Conservation (phyloP, 2,888 invertebrate species). For the Lobophora halterata region DNA sequence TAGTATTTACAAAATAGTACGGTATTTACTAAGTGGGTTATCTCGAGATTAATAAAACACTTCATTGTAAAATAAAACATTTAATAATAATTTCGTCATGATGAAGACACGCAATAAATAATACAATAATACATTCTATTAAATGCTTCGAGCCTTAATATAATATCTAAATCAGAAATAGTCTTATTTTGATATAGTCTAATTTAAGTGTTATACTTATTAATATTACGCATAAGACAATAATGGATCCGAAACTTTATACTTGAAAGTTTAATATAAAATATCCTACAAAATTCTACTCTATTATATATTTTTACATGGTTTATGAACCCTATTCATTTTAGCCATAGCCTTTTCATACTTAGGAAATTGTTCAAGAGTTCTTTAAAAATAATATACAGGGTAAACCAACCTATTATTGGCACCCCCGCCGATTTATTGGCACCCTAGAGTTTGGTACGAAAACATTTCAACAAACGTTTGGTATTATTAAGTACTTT, state of each 20-base stretch:
- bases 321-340: too few relatives aligned
- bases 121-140: constrained; percentile 18
- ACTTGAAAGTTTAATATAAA: constrained; percentile 11
- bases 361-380: too few relatives aligned
- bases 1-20: too few relatives aligned
- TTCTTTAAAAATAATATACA: too few relatives aligned
- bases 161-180: constrained; percentile 25
- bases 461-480: too few relatives aligned
- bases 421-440: too few relatives aligned
- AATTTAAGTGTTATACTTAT: too few relatives aligned
- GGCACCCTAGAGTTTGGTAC: too few relatives aligned
- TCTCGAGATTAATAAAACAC: constrained; percentile 24
- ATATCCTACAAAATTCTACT: constrained; percentile 16
- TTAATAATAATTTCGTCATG: constrained; percentile 52
- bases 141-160: constrained; percentile 25
- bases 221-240: too few relatives aligned
- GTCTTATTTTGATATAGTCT: constrained; percentile 26
- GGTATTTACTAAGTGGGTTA: neutral
- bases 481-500: too few relatives aligned
- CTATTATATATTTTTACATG: constrained; percentile 4
- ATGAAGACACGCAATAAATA: constrained; percentile 49
- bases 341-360: too few relatives aligned
- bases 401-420: too few relatives aligned
- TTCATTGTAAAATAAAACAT: constrained; percentile 37
- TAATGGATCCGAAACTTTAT: neutral